phyloP scores from a whole-genome alignment of 2,888 invertebrate species.

The Ephialtes manifestator region DNA sequence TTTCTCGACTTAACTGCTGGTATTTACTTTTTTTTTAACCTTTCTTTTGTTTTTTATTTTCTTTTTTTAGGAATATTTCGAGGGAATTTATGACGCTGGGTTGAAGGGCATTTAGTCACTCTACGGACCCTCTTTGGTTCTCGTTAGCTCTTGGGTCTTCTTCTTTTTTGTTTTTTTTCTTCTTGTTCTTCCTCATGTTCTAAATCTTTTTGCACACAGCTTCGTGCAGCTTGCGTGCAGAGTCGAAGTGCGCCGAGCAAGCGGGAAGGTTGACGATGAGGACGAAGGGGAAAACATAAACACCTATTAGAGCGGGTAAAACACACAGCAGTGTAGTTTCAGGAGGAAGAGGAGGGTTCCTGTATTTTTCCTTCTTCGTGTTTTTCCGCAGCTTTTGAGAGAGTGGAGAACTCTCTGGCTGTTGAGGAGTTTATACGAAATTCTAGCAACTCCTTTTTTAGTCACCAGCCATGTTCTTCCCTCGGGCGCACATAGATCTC shows the following conservation, averaged over 20 bases:
- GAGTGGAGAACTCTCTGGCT: not conserved
- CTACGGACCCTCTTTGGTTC: slow-evolving; percentile 30
- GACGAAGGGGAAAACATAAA: slow-evolving; percentile 64
- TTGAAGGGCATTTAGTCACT: slow-evolving; percentile 33
- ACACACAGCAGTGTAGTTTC: slow-evolving; percentile 34
- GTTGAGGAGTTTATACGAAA: slow-evolving; percentile 41
- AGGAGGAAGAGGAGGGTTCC: slow-evolving; percentile 11
- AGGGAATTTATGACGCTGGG: slow-evolving; percentile 13
- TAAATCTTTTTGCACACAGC: slow-evolving; percentile 41
- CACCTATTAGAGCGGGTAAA: slow-evolving; percentile 52
- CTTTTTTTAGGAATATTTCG: slow-evolving; percentile 6
- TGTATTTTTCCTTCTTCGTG: slow-evolving; percentile 14
- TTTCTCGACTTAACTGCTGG: slow-evolving; percentile 16
- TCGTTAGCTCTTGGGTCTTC: slow-evolving; percentile 20
- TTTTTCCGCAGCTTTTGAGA: not conserved
- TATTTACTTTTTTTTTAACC: slow-evolving; percentile 41
- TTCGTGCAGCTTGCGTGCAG: not conserved
- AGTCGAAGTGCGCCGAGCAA: slow-evolving; percentile 1
- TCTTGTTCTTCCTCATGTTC: slow-evolving; percentile 11
- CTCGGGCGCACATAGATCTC: slow-evolving; percentile 38
- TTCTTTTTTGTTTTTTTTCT: not conserved
- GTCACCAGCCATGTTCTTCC: slow-evolving; percentile 8
- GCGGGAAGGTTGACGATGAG: slow-evolving; percentile 54
- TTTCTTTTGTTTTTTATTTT: slow-evolving; percentile 15
- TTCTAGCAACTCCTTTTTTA: slow-evolving; percentile 35